Evolutionary conservation across 2,113 vertebrate genomes (phyloP).

Genomic region (Burhinus oedicnemus): DNA sequence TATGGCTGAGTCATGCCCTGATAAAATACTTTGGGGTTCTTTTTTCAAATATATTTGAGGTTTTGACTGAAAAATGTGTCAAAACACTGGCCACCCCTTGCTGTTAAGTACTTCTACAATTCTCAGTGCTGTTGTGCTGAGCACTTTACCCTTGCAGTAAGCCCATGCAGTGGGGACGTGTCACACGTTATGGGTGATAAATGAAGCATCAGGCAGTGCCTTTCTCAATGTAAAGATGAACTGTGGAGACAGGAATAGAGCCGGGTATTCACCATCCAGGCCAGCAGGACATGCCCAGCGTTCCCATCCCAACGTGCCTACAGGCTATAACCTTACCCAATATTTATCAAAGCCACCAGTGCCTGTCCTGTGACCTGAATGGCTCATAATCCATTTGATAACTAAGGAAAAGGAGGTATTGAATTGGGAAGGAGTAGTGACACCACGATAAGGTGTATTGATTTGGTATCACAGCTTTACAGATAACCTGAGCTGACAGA

Average conservation of each 20-base stretch:
- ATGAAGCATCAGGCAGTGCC: neutral
- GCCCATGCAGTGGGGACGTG: neutral
- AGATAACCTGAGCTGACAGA: neutral
- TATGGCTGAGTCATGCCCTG: neutral
- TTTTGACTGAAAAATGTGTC: neutral
- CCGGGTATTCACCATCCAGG: rapidly evolving
- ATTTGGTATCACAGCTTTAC: rapidly evolving
- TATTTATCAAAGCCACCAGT: neutral
- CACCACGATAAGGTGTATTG: rapidly evolving
- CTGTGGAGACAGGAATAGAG: neutral
- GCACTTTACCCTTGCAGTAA: rapidly evolving
- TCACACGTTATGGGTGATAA: rapidly evolving
- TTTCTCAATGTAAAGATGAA: neutral
- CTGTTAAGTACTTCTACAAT: neutral
- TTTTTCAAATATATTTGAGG: neutral
- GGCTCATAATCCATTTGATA: neutral
- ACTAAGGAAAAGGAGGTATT: neutral
- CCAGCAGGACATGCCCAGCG: neutral
- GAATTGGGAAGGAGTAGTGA: neutral
- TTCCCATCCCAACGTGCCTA: rapidly evolving
- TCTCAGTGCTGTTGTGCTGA: neutral
- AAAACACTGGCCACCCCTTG: neutral
- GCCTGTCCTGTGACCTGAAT: neutral
- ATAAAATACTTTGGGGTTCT: neutral
- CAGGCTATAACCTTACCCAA: neutral